Base-by-base conservation (phyloP, 2,888 invertebrate genomes). In the Cyclophora albipunctata region DNA sequence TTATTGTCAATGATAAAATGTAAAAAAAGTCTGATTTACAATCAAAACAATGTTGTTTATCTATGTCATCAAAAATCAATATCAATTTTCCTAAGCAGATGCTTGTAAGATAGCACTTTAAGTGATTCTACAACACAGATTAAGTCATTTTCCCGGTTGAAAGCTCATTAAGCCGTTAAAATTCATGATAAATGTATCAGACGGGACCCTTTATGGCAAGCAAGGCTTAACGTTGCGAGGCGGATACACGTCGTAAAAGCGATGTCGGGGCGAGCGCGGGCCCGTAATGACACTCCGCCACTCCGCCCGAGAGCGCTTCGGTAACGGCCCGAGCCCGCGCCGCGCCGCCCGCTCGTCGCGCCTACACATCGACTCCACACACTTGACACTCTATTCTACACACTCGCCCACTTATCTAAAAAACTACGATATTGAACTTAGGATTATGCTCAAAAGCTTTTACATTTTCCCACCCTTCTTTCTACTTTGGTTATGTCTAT, bases 171-270 rank as follows among this genome's bases (percentile, higher is more conserved):
- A 69, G 66, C 62, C 63, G 64, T 64, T 64, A 67, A 57, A 58
- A 64, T 66, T 66, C 65, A 63, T 63, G 67, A 72, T 69, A 67
- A 67, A 66, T 63, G 65, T 63, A 58, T 57, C 58, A 63, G 60
- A 64, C 63, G 63, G 63, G 65, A 65, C 66, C 57, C 62, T 64
- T 62, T 59, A 57, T 55, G 58, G 59, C 52, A 57, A 67, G 69
- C 62, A 50, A 55, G 62, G 65, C 66, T 72, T 67, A 70, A 61
- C 68, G 59, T 63, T 56, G 64, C 63, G 66, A 71, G 73, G 71
- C 70, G 73, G 71, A 73, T 67, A 72, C 67, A 71, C 57, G 69
- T 70, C 74, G 69, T 74, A 74, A 78, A 76, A 70, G 77, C 67
- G 71, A 71, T 69, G 72, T 65, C 62, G 62, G 65, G 63, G 70